phyloP scores from a whole-genome alignment of 2,113 vertebrate species.

The Istiophorus platypterus region DNA sequence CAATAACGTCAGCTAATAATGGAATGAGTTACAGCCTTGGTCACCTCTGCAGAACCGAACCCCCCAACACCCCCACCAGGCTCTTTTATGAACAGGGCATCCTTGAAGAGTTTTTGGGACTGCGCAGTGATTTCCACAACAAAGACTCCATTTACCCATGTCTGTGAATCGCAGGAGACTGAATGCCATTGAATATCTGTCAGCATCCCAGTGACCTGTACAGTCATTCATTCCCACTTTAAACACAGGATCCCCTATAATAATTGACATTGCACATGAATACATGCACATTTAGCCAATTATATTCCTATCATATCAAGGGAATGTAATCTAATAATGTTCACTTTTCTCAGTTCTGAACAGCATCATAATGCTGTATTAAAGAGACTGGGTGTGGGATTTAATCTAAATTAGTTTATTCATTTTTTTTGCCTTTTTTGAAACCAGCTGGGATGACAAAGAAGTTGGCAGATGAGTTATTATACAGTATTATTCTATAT shows the following conservation, averaged over 20 bases:
- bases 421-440: background rate
- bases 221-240: background rate
- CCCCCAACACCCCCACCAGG: background rate
- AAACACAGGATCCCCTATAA: background rate
- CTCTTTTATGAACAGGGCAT: background rate
- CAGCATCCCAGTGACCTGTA: background rate
- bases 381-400: background rate
- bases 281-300: background rate
- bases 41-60: background rate
- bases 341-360: background rate
- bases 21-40: background rate
- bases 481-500: too few species aligned
- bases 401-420: background rate
- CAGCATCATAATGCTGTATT: background rate
- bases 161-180: constrained; percentile 19
- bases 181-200: constrained; percentile 22
- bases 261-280: constrained; percentile 3
- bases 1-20: constrained; percentile 28
- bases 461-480: background rate
- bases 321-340: constrained; percentile 5
- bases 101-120: constrained; percentile 6
- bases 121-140: constrained; percentile 41
- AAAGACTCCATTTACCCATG: background rate
- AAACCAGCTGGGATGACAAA: background rate
- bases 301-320: background rate